A percentile compares a stretch with the other conserved stretches of the same genome.
Evolutionary conservation across 2,888 invertebrate species (phyloP).

Genomic region (Yponomeuta plumbellus): DNA sequence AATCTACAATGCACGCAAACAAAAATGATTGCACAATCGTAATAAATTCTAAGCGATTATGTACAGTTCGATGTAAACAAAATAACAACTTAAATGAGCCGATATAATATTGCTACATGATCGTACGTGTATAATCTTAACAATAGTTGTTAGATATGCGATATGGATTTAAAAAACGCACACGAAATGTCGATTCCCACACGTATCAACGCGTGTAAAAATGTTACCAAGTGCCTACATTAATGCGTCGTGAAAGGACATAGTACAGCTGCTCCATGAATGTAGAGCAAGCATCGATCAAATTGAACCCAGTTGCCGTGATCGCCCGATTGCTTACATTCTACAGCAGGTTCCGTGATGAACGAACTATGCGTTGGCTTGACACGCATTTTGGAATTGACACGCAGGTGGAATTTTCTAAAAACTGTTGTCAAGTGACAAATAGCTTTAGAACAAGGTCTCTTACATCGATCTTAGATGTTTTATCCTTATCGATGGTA

Average conservation of each 20-base stretch:
- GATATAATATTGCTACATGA: conserved; percentile 30
- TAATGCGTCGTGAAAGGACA: background rate
- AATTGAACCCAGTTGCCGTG: conserved; percentile 17
- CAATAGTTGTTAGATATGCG: conserved; percentile 32
- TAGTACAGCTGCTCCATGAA: background rate
- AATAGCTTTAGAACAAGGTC: too few relatives aligned
- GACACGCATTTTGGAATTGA: background rate
- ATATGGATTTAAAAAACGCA: conserved; percentile 7
- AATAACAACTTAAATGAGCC: conserved; percentile 33
- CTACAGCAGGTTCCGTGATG: background rate
- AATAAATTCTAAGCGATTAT: conserved; percentile 26
- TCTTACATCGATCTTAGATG: background rate
- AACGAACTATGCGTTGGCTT: background rate
- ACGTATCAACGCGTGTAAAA: conserved; percentile 21
- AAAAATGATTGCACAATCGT: conserved; percentile 7
- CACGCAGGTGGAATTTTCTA: background rate
- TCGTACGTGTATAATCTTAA: conserved; percentile 20
- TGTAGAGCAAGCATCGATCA: conserved; percentile 6
- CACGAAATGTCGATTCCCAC: conserved; percentile 42
- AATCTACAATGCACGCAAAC: background rate
- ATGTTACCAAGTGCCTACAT: background rate
- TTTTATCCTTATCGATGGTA: background rate
- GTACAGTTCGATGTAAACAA: conserved; percentile 10
- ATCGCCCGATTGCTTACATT: background rate
- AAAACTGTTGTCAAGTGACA: background rate